phyloP scores from a whole-genome alignment of 2,888 invertebrate species.

The Xestia c-nigrum region DNA sequence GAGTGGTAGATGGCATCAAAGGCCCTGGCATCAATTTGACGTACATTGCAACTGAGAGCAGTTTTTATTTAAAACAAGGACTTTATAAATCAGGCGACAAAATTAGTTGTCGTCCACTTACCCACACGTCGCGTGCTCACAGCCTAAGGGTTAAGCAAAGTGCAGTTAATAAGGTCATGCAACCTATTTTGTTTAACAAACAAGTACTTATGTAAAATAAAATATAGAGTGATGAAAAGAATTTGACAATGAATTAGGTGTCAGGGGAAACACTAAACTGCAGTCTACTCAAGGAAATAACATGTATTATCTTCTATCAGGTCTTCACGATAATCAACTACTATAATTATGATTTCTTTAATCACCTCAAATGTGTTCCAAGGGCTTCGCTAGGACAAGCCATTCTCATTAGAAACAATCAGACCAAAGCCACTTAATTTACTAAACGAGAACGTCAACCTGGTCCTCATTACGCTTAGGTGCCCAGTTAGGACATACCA shows the following conservation, averaged over 20 bases:
- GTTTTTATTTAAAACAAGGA: not conserved
- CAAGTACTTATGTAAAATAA: not conserved
- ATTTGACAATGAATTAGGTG: not conserved
- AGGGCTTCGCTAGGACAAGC: not conserved
- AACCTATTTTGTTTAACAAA: conserved; percentile 2
- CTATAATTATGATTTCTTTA: not conserved
- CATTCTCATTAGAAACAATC: not conserved
- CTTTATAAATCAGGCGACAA: not conserved
- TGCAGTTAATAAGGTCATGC: conserved; percentile 9
- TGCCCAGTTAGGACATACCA: not conserved
- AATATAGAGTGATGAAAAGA: not conserved
- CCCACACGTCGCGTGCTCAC: conserved; percentile 18
- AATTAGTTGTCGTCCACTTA: not conserved
- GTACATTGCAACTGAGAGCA: not conserved
- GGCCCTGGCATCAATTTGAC: not conserved
- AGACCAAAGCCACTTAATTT: not conserved
- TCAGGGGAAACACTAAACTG: not conserved
- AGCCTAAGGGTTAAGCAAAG: conserved; percentile 7
- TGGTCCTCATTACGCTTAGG: not conserved
- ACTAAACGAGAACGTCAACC: not conserved
- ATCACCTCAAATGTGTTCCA: too few species aligned
- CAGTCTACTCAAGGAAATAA: not conserved
- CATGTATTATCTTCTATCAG: not conserved
- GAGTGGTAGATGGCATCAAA: not conserved
- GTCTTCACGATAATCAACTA: not conserved